Evolutionary conservation across 2,113 vertebrate genomes (phyloP), one percentile per base, ranked within the genome.

Genomic region (Oophaga pumilio): DNA sequence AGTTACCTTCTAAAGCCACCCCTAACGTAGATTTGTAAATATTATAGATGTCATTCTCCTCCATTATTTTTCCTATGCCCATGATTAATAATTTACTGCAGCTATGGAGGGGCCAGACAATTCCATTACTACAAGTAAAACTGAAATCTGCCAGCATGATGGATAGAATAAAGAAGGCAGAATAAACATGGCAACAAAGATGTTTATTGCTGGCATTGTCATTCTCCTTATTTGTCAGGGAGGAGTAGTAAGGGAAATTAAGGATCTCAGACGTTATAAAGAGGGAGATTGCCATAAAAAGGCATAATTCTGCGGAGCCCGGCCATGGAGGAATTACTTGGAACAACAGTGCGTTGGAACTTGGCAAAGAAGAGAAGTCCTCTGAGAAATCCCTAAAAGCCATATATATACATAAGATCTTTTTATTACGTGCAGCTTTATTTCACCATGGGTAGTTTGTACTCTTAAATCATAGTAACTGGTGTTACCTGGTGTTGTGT

Each of bases 241-340:
- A 92, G 88, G 92, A 92, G 92, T 88, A 87, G 86, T 88, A 93
- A 93, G 43, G 92, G 91, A 4, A 77, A 93, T 90, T 78, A 89
- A 89, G 90, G 94, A 83, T 83, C 91, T 90, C 92, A 93, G 90
- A 53, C 90, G 89, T 91, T 91, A 90, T 15, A 88, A 85, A 1
- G 84, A 89, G 92, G 91, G 89, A 94, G 90, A 95, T 95, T 94
- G 92, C 94, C 95, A 94, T 95, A 95, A 96, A 96, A 95, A 95
- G 95, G 93, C 95, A 96, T 93, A 76, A 78, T 79, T 84, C 85
- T 82, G 62, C 71, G 1, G 28, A 73, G 52, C 52, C 14, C 50
- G 82, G 59, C 49, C 85, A 76, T 83, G 52, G 56, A 93, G 89
- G 64, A 88, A 71, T 93, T 90, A 90, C 93, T 91, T 90, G 93